Evolutionary conservation across 2,113 vertebrate genomes (phyloP).

Genomic region (Illadopsis cleaveri): DNA sequence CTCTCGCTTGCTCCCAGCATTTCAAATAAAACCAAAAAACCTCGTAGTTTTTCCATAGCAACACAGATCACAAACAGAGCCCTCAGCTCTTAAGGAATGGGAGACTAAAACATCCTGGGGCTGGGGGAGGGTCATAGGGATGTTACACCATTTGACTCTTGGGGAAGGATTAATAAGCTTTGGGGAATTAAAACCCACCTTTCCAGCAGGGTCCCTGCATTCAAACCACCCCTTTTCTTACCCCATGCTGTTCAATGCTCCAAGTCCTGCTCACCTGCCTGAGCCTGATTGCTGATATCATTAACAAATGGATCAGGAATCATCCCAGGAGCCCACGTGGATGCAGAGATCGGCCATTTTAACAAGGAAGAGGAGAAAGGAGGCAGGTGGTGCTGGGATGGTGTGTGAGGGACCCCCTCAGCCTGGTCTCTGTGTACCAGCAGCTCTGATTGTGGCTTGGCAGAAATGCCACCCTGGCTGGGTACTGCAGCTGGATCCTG

Average conservation of each 20-base stretch:
- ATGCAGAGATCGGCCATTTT: background rate
- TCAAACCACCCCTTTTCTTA: background rate
- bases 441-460: background rate
- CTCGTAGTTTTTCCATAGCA: constrained; percentile 34
- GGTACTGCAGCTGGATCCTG: fast-evolving
- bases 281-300: background rate
- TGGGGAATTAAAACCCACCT: background rate
- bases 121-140: background rate
- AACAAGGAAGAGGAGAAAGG: background rate
- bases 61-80: background rate
- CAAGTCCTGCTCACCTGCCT: fast-evolving
- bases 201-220: background rate
- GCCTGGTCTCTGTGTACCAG: background rate
- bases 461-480: background rate
- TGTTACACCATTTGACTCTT: background rate
- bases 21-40: background rate
- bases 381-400: background rate
- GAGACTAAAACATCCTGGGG: background rate
- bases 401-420: background rate
- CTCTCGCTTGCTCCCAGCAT: background rate
- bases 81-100: background rate
- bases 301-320: background rate
- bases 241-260: background rate
- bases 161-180: background rate
- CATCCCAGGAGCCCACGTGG: background rate